Percentiles rank a stretch among this genome's conserved stretches.
These are phyloP conservation scores for Callyntrura guangdongensis DNA, from an alignment of 2,888 invertebrate species.

Conservation along the genomic window DNA sequence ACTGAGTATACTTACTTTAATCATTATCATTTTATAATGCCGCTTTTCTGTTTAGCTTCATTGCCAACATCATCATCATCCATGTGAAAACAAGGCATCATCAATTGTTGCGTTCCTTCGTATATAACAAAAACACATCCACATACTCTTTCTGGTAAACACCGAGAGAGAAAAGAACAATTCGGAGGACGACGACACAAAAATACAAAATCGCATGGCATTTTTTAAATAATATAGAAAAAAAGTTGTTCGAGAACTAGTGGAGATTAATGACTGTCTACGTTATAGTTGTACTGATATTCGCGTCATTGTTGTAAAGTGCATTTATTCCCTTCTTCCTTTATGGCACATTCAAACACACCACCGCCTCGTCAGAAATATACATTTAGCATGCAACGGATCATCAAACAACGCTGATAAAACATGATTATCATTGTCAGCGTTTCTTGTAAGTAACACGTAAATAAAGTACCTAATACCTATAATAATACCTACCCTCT, in stretches of 20 bases:
- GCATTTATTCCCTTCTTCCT: conserved; percentile 25
- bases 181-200: conserved; percentile 53
- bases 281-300: conserved; percentile 44
- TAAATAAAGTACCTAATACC: too few relatives aligned
- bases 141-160: not conserved
- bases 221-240: conserved; percentile 31
- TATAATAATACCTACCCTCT: too few relatives aligned
- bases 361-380: conserved; percentile 6
- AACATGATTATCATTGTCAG: conserved; percentile 37
- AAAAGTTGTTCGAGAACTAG: conserved; percentile 46
- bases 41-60: conserved; percentile 15
- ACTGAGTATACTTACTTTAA: not conserved
- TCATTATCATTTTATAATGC: conserved; percentile 29
- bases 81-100: conserved; percentile 35
- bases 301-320: conserved; percentile 12
- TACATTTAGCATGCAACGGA: conserved; percentile 24
- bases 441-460: not conserved
- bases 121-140: not conserved
- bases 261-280: conserved; percentile 46
- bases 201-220: conserved; percentile 51
- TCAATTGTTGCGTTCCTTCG: conserved; percentile 37
- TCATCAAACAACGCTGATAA: not conserved
- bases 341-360: conserved; percentile 7
- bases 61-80: not conserved
- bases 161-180: conserved; percentile 11